Base-by-base conservation (phyloP, 2,888 invertebrate species). In the Hoplodrina blanda region DNA sequence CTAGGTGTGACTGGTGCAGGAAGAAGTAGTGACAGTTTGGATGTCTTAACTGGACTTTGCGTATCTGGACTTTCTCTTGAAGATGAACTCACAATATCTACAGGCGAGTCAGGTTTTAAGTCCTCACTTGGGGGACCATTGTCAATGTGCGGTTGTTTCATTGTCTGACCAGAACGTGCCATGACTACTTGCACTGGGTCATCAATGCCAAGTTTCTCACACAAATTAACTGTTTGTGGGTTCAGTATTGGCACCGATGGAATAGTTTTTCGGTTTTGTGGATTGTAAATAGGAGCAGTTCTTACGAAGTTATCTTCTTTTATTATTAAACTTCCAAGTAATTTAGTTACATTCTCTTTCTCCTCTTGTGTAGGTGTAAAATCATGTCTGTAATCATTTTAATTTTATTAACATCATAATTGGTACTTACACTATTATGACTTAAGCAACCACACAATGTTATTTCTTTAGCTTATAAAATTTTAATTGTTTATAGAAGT, bases 291-390 rank as follows among this genome's bases (percentile, higher is more conserved):
- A 54, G 97, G 96, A 2, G 97, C 98, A 15, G 98, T 99, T 82
- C 95, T 97, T 20, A 95, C 95, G 94, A 99, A 99, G 93, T 98
- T 98, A 0, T 97, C 92, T 0, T 98, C 98, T 69, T 83, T 88
- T 67, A 99, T 97, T 57, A 90, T 91, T 61, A 99, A 96, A 63
- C 96, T 95, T 50, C 96, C 96, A 88, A 99, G 97, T 88, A 97
- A 96, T 55, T 95, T 92, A 0, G 96, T 85, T 7, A 99, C 93
- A 20, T 95, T 92, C 20, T 97, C 93, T 78, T 98, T 97, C 88
- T 99, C 99, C 69, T 97, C 97, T 62, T 96, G 93, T 8, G 97
- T 97, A 25, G 98, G 98, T 62, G 96, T 97, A 88, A 98, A 98
- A 78, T 97, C 94, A 95, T 96, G 97, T 86, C 98, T 98, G 89